A percentile compares a stretch with the other conserved stretches of the same genome.
phyloP scores from a whole-genome alignment of 2,888 invertebrate species.

The Diaperis boleti region DNA sequence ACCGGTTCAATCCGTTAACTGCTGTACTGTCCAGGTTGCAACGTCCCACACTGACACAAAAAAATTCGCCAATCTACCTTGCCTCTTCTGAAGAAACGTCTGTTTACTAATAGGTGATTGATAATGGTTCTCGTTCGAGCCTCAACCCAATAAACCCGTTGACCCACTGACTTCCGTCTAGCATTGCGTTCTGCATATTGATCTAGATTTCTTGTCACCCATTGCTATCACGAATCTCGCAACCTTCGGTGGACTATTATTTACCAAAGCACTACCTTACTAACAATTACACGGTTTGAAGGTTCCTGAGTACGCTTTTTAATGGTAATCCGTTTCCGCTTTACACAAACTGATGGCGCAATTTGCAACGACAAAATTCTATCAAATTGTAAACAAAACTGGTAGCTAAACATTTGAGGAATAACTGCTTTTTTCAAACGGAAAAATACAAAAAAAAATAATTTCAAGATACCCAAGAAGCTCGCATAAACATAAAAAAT shows the following conservation, averaged over 20 bases:
- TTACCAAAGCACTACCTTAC: constrained; percentile 1
- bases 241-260: constrained; percentile 1
- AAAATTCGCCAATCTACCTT: constrained; percentile 22
- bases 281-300: constrained; percentile 7
- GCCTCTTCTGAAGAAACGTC: not conserved
- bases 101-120: constrained; percentile 10
- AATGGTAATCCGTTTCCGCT: not conserved
- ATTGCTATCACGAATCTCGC: not conserved
- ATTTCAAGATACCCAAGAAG: no score
- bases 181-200: constrained; percentile 2
- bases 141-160: constrained; percentile 29
- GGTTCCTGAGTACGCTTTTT: constrained; percentile 4
- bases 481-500: no score
- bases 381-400: no score
- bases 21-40: constrained; percentile 12
- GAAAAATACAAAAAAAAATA: no score
- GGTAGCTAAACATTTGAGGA: no score
- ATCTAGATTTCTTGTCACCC: constrained; percentile 5
- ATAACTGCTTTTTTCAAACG: no score
- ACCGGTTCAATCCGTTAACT: constrained; percentile 38
- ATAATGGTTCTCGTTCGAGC: constrained; percentile 2
- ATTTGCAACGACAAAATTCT: not conserved
- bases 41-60: constrained; percentile 26
- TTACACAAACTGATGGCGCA: not conserved
- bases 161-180: constrained; percentile 32